Evolutionary conservation across 2,113 vertebrate species (phyloP).

Genomic region (Sprattus sprattus): DNA sequence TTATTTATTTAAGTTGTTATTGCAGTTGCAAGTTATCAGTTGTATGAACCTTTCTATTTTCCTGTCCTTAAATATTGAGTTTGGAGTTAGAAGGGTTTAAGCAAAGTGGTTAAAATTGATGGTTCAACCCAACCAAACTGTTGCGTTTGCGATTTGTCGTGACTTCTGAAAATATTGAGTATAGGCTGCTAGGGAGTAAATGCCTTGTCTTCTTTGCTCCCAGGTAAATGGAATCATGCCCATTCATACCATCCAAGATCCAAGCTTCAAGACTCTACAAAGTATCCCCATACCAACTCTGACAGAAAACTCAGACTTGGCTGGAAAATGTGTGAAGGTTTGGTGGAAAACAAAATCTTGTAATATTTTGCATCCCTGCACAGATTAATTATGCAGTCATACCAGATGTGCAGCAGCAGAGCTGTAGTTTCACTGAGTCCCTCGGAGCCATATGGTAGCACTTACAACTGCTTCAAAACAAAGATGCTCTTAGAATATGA

Average conservation of each 20-base stretch:
- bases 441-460: background rate
- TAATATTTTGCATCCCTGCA: background rate
- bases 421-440: constrained; percentile 11
- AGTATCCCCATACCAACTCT: constrained; percentile 55
- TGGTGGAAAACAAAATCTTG: constrained; percentile 22
- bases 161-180: background rate
- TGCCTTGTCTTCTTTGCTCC: background rate
- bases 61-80: too few relatives aligned
- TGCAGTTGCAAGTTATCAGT: too few relatives aligned
- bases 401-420: background rate
- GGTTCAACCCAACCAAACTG: too few relatives aligned
- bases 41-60: too few relatives aligned
- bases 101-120: too few relatives aligned
- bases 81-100: too few relatives aligned
- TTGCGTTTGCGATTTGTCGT: background rate
- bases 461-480: background rate
- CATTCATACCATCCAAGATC: constrained; percentile 48
- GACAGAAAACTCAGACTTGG: constrained; percentile 42
- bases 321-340: constrained; percentile 63
- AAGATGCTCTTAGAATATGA: background rate
- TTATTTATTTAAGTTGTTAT: too few relatives aligned
- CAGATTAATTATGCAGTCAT: background rate
- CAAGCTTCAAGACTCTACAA: constrained; percentile 55
- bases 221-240: constrained; percentile 58
- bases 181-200: background rate